phyloP scores from a whole-genome alignment of 2,113 vertebrate genomes.

The Conger conger region DNA sequence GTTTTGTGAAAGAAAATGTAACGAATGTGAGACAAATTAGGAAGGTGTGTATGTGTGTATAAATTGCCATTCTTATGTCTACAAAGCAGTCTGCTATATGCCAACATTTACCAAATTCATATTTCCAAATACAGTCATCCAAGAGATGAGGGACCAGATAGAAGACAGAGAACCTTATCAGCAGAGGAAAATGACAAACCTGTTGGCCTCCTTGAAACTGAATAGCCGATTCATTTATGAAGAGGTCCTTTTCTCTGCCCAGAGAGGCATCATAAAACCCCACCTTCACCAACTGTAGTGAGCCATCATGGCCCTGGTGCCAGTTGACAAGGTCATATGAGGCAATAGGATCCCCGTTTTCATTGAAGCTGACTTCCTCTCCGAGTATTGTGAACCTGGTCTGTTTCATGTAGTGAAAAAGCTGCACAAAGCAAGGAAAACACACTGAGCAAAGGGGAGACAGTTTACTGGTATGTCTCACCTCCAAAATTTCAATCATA shows the following conservation, averaged over 20 bases:
- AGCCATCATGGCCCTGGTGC: constrained; percentile 57
- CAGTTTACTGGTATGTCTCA: background rate
- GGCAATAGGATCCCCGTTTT: constrained; percentile 68
- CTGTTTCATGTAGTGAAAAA: constrained; percentile 62
- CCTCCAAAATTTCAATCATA: background rate
- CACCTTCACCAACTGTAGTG: constrained; percentile 57
- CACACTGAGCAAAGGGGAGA: background rate
- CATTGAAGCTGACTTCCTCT: constrained; percentile 63
- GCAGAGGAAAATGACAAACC: constrained; percentile 55
- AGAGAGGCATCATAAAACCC: constrained; percentile 65
- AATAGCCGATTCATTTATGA: constrained; percentile 60
- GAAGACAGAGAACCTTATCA: constrained; percentile 42
- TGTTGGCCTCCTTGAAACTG: constrained; percentile 61
- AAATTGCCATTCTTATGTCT: constrained; percentile 7
- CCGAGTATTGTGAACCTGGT: constrained; percentile 58
- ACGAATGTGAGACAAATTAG: too few species aligned
- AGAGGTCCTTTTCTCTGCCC: constrained; percentile 47
- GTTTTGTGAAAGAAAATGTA: too few species aligned
- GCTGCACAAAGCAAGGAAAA: constrained; percentile 42
- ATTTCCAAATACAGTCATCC: constrained; percentile 35
- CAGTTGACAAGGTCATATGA: constrained; percentile 72
- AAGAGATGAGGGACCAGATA: constrained; percentile 44
- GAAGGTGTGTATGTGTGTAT: background rate
- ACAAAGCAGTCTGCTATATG: constrained; percentile 12
- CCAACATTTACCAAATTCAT: constrained; percentile 26